These are phyloP conservation scores for Sphaeramia orbicularis DNA, from an alignment of 2,797 vertebrate genomes.

Conservation along the genomic window DNA sequence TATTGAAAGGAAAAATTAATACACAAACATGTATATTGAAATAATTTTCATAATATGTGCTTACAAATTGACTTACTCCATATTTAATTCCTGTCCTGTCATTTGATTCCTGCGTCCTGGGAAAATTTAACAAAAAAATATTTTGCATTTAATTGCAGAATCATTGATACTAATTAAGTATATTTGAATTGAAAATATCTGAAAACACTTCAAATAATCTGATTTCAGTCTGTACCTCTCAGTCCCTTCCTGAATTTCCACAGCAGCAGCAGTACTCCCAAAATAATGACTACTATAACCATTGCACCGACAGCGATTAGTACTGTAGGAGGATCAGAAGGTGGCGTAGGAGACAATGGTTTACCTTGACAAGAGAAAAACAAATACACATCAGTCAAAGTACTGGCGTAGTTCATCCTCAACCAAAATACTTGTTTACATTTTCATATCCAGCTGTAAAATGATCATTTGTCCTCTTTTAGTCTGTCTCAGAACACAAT, in stretches of 20 bases:
- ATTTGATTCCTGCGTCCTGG: too few species aligned
- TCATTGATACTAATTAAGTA: background rate
- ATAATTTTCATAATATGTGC: too few species aligned
- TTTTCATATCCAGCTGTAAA: too few species aligned
- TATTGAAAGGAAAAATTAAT: background rate
- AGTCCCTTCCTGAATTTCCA: background rate
- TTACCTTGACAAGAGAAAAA: slow-evolving; percentile 35
- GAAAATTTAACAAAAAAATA: slow-evolving; percentile 19
- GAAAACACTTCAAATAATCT: background rate
- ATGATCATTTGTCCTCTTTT: too few species aligned
- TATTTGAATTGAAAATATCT: background rate
- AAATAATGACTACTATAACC: rapidly evolving
- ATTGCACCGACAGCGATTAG: rapidly evolving
- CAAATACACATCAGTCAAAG: background rate
- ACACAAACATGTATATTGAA: too few species aligned
- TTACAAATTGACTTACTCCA: rapidly evolving
- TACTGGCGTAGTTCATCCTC: too few species aligned
- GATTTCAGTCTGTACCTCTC: slow-evolving; percentile 10
- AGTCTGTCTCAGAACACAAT: too few species aligned
- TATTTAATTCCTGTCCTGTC: rapidly evolving
- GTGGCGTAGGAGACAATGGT: rapidly evolving
- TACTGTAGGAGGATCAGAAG: rapidly evolving
- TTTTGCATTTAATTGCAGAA: background rate
- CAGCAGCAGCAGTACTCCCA: rapidly evolving
- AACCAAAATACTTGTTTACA: too few species aligned